Conservation (phyloP, 23 tunicate genomes). For the Trididemnum clinides region DNA sequence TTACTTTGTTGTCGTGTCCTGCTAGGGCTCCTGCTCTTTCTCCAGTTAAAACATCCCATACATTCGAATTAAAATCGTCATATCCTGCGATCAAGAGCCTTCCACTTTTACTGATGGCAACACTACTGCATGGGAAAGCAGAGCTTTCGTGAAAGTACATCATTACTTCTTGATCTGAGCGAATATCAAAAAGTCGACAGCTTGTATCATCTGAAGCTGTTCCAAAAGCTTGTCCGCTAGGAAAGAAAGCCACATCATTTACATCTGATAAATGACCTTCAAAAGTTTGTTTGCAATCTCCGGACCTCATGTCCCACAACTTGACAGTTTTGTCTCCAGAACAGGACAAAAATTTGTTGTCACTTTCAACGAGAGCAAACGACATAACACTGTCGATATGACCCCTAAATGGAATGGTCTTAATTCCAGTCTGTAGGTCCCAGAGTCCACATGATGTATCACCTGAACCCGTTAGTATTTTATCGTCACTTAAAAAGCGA, state of each 20-base stretch:
- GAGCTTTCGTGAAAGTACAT: constrained; percentile 19
- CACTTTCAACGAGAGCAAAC: background rate
- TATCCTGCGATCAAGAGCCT: constrained; percentile 11
- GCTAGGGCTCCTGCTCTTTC: constrained; percentile 13
- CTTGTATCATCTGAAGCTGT: constrained; percentile 13
- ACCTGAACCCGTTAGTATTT: background rate
- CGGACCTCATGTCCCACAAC: constrained; percentile 7
- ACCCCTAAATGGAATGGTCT: background rate
- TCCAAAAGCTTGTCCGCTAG: background rate
- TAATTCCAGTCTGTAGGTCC: background rate
- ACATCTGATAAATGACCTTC: constrained; percentile 1
- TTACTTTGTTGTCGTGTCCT: constrained; percentile 3
- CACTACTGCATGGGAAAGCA: background rate
- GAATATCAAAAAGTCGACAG: constrained; percentile 9
- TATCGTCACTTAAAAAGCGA: constrained; percentile 22
- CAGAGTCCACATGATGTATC: background rate
- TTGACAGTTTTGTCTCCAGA: constrained; percentile 10
- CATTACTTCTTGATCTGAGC: constrained; percentile 24
- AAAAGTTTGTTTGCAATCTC: background rate
- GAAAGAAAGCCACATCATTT: background rate
- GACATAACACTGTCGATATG: background rate
- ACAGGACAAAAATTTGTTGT: background rate
- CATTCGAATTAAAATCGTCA: constrained; percentile 2
- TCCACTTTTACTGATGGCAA: constrained; percentile 9
- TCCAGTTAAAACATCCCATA: constrained; percentile 14